Evolutionary conservation across 2,888 invertebrate species (phyloP).

Genomic region (Tortricodes alternella): DNA sequence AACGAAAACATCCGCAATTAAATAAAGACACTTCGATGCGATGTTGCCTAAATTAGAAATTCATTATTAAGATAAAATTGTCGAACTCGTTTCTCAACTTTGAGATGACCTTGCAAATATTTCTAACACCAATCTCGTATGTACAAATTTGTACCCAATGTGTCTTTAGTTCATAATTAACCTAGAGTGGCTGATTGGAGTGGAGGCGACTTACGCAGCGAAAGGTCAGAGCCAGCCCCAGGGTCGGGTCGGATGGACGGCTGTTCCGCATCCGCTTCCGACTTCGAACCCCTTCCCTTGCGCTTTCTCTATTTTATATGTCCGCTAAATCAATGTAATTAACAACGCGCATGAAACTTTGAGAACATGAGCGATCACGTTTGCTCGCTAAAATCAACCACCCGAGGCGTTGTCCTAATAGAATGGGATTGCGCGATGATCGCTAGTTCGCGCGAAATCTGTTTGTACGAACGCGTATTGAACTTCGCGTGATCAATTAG

Average conservation of each 20-base stretch:
- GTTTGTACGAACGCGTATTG: too few relatives aligned
- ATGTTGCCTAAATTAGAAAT: too few relatives aligned
- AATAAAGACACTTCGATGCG: too few relatives aligned
- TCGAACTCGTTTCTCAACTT: neutral
- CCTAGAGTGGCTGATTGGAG: slow-evolving; percentile 9
- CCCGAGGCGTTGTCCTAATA: too few relatives aligned
- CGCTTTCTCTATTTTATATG: slow-evolving; percentile 68
- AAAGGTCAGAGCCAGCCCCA: slow-evolving; percentile 59
- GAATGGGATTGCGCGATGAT: too few relatives aligned
- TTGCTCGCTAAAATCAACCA: too few relatives aligned
- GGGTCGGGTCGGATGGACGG: slow-evolving; percentile 64
- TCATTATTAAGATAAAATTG: neutral
- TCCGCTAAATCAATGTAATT: slow-evolving; percentile 34
- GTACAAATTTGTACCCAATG: neutral
- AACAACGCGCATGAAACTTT: slow-evolving; percentile 32
- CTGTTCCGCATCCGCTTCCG: slow-evolving; percentile 76
- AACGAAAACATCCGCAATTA: too few relatives aligned
- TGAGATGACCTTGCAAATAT: slow-evolving; percentile 4
- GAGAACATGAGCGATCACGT: slow-evolving; percentile 46
- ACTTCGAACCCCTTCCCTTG: slow-evolving; percentile 50
- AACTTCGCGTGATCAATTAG: too few relatives aligned
- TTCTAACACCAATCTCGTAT: neutral
- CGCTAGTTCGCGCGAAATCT: too few relatives aligned
- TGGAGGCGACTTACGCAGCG: slow-evolving; percentile 30
- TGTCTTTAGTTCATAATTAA: neutral